A percentile compares a stretch with the other conserved stretches of the same genome.
phyloP scores from a whole-genome alignment of 2,113 vertebrate genomes.

The Rafetus swinhoei region DNA sequence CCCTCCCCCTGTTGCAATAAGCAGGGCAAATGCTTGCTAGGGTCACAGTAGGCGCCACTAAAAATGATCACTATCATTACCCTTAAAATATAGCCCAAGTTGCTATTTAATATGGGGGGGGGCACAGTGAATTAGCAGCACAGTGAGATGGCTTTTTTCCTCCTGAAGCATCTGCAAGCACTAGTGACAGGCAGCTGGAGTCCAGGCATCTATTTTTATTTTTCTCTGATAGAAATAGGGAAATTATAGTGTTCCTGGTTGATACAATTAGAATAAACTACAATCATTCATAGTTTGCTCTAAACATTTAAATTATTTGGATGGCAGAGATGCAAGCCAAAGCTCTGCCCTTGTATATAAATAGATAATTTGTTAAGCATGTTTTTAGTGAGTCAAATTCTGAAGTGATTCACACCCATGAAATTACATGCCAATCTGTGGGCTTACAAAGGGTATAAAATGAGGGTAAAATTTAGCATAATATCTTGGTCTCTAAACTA shows the following conservation, averaged over 20 bases:
- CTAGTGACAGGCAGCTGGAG: neutral
- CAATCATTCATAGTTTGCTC: neutral
- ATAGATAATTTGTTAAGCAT: neutral
- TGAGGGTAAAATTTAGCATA: neutral
- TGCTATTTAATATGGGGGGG: neutral
- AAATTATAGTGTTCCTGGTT: conserved; percentile 4
- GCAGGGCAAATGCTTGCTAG: neutral
- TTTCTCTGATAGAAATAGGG: conserved; percentile 15
- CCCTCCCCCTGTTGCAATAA: neutral
- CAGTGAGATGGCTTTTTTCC: neutral
- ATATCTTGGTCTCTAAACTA: neutral
- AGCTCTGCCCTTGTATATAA: neutral
- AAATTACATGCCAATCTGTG: neutral
- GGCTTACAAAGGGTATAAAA: neutral
- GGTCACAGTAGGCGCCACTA: neutral
- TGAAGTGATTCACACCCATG: neutral
- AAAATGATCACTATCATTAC: neutral
- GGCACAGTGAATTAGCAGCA: neutral
- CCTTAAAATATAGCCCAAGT: neutral
- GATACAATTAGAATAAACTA: neutral
- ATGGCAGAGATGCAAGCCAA: neutral
- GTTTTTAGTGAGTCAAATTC: neutral
- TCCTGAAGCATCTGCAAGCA: neutral
- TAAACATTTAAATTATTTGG: neutral
- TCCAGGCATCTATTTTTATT: conserved; percentile 12